Evolutionary conservation across 2,888 invertebrate species (phyloP), one percentile per base, ranked within the genome.

Genomic region (Drosophila limbata): DNA sequence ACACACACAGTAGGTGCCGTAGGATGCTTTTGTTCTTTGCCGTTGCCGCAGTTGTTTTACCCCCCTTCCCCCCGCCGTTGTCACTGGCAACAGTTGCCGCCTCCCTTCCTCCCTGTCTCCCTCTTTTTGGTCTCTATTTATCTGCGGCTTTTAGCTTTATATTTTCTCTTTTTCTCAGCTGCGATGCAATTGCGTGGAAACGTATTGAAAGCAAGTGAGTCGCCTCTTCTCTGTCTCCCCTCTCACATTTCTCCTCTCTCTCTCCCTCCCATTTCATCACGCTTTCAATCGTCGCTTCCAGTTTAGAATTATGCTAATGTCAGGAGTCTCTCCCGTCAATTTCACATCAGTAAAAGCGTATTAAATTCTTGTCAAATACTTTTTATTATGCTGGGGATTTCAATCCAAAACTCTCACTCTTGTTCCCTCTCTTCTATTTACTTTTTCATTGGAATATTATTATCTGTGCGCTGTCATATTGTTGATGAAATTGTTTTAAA

Each of bases 101-200:
- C 11, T 11, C 5, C 15, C 10, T 25, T 9, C 4, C 15, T 2
- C 4, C 10, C 28, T 11, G 8, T 8, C 21, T 39, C 47, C 11
- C 19, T 50, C 35, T n/a, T 50, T 31, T 53, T 1, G 47, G 40
- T 31, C 64, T 64, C 69, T 39, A 55, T 69, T 83, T 66, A 63
- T 52, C 59, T 72, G 62, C 61, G 69, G 71, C 61, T 69, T 70
- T 70, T 56, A 42, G 66, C 71, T 59, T 68, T 69, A 53, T 69
- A 44, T 62, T 59, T 39, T 37, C 11, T 37, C 8, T 45, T 33
- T 55, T 62, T 65, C 64, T 59, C 69, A 57, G 47, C 68, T 57
- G 68, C 42, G 65, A 62, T 80, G 88, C 90, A 88, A 88, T 90
- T 90, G 86, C 68, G 72, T 89, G 90, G 88, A 89, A 88, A 77